Base-by-base conservation (phyloP, 2,888 invertebrate species). In the Miltochrista miniata region DNA sequence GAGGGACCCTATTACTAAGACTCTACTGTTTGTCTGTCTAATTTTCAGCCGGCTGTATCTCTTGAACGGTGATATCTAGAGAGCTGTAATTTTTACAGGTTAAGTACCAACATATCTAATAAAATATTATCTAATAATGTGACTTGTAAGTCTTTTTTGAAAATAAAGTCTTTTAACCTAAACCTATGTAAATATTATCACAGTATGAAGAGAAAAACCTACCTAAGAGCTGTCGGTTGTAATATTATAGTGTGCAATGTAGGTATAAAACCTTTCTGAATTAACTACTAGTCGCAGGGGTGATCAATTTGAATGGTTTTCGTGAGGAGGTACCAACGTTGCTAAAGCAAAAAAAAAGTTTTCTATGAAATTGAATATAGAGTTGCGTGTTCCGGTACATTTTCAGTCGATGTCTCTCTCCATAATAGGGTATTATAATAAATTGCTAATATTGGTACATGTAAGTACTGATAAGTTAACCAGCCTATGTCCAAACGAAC, bases 291-390 rank as follows among this genome's bases (percentile, higher is more conserved):
- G 56, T 37, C 45, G 51, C 29, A 38, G 47, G 48, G 64, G 68
- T 79, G 79, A 86, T 82, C 79, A 83, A 83, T 83, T 64, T 73
- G 65, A 65, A 64, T 57, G 68, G 68, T 74, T 74, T 81, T 67
- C 87, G 85, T 85, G 84, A 78, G 78, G 69, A 68, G 74, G 80
- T 76, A 76, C 59, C 57, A 55, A 77, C 73, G 59, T 64, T 59
- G 74, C 68, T 71, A 71, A 77, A 80, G 81, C 83, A 79, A 83
- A 84, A 83, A n/a, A 84, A 87, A 85, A 81, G 86, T 87, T 81
- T 72, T 79, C 80, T 85, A 85, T 82, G 82, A 87, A 87, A 90
- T 89, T 88, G 85, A 88, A 87, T 87, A 83, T 66, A 70, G 71
- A 65, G 76, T 74, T 88, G 90, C 90, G 89, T 90, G 89, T 68